These are phyloP conservation scores for Sycophila sp. DNA, from an alignment of 1,140 invertebrate genomes.

Conservation along the genomic window DNA sequence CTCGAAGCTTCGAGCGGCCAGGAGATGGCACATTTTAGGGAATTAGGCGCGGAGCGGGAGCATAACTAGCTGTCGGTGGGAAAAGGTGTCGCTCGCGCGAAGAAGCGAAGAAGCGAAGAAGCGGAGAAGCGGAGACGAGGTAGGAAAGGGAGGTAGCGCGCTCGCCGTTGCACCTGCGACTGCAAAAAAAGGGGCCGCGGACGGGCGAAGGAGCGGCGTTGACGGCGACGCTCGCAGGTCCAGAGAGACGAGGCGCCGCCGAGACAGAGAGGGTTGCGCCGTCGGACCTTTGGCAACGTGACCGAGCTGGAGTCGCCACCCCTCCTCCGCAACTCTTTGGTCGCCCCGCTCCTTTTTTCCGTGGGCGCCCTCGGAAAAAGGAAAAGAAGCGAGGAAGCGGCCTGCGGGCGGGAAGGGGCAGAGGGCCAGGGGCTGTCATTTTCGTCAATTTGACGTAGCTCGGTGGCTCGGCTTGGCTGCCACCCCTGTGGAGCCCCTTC, in stretches of 20 bases:
- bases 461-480: background rate
- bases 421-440: constrained; percentile 53
- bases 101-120: too few species aligned
- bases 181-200: background rate
- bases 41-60: too few species aligned
- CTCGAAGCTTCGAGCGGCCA: too few species aligned
- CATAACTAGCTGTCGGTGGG: too few species aligned
- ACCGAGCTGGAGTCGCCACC: too few species aligned
- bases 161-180: background rate
- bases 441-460: constrained; percentile 63
- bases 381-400: constrained; percentile 7
- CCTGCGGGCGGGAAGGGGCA: constrained; percentile 4
- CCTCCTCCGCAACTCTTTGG: background rate
- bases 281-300: background rate
- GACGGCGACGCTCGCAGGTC: constrained; percentile 7
- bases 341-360: background rate
- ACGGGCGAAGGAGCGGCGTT: background rate
- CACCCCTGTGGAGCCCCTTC: constrained; percentile 29
- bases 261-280: background rate
- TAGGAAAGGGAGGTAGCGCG: background rate
- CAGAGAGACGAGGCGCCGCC: constrained; percentile 24
- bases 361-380: constrained; percentile 7
- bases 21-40: too few species aligned
- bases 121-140: constrained; percentile 19
- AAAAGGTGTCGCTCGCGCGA: too few species aligned